Percentiles rank a stretch among this genome's conserved stretches.
Conservation (phyloP, 2,113 vertebrate genomes). For the Oryzias javanicus region DNA sequence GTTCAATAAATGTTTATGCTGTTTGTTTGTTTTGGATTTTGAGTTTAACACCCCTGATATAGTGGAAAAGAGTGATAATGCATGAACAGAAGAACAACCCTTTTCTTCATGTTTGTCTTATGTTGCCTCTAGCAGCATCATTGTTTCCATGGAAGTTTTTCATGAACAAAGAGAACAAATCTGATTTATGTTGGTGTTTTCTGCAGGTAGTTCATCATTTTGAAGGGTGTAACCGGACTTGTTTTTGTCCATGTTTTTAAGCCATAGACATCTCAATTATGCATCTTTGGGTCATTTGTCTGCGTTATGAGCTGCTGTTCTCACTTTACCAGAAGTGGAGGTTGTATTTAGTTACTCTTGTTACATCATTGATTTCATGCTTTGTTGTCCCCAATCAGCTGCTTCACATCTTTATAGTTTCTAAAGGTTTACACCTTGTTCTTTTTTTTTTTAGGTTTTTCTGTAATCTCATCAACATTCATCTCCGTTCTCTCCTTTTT, state of each 20-base stretch:
- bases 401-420: too few species aligned
- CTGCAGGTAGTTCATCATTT: slow-evolving; percentile 23
- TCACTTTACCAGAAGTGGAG: background rate
- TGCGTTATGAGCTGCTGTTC: background rate
- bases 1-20: too few species aligned
- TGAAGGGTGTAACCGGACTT: slow-evolving; percentile 18
- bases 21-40: too few species aligned
- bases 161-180: slow-evolving; percentile 20
- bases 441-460: background rate
- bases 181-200: slow-evolving; percentile 22
- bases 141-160: slow-evolving; percentile 30
- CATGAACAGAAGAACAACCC: too few species aligned
- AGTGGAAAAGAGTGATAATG: too few species aligned
- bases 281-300: background rate
- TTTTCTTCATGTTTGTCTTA: background rate
- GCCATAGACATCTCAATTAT: background rate
- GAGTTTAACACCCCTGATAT: too few species aligned
- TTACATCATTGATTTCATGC: background rate
- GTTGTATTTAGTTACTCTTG: background rate
- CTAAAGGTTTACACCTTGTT: background rate
- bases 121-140: background rate
- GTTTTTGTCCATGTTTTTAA: slow-evolving; percentile 10
- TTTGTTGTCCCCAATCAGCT: background rate
- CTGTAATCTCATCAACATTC: background rate
- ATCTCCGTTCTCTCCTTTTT: background rate